phyloP scores from a whole-genome alignment of 2,797 vertebrate species.

The Hozukius guyotensis region DNA sequence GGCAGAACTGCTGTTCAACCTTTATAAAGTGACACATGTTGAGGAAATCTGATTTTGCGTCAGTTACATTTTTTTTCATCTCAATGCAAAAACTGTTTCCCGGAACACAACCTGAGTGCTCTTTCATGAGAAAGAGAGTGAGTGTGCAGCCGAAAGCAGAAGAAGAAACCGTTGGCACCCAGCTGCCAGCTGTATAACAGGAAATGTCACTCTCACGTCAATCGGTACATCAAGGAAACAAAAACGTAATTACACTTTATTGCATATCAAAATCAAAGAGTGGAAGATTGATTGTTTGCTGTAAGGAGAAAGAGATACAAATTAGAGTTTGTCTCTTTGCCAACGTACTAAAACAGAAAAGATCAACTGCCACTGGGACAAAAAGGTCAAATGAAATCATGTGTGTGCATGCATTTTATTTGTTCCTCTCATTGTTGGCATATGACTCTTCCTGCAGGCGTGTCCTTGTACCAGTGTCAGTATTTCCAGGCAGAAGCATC shows the following conservation, averaged over 20 bases:
- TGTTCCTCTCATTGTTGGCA: neutral
- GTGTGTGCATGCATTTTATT: too few species aligned
- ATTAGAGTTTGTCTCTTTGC: too few species aligned
- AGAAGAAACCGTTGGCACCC: neutral
- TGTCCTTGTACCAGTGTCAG: constrained; percentile 4
- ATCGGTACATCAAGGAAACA: neutral
- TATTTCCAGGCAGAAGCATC: constrained; percentile 10
- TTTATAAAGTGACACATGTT: neutral
- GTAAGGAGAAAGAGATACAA: neutral
- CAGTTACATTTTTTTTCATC: constrained; percentile 12
- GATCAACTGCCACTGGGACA: neutral
- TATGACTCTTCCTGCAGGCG: neutral
- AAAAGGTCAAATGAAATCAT: neutral
- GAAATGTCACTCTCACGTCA: neutral
- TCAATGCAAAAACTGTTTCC: constrained; percentile 1
- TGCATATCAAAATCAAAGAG: neutral
- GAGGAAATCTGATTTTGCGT: neutral
- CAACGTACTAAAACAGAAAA: too few species aligned
- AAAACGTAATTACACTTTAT: neutral
- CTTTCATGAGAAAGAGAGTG: neutral
- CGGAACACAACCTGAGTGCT: neutral
- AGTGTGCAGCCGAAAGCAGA: neutral
- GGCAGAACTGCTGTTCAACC: neutral
- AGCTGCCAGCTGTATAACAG: neutral
- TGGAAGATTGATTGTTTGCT: neutral